Evolutionary conservation across 1,140 invertebrate species (phyloP), one percentile per base, ranked within the genome.

Genomic region (Brachionus rotundiformis): DNA sequence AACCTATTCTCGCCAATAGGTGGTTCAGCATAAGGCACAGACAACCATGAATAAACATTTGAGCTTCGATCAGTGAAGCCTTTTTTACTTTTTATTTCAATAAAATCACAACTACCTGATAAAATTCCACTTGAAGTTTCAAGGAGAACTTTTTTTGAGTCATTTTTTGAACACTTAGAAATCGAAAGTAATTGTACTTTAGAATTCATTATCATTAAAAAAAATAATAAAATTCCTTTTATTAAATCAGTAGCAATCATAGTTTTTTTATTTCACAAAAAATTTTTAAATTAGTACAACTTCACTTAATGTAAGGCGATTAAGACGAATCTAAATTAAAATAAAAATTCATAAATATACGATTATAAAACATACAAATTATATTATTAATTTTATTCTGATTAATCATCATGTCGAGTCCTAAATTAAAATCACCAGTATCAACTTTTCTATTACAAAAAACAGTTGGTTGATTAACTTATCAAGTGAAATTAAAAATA

Each of bases 1-100:
- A 85, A 84, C 54, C 84, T 29, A 36, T 83, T 59, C 10, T 83
- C 36, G 19, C 83, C 84, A 13, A 84, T 39, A 31, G 84, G 84
- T n/a, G 84, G 82, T 59, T 84, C 81, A 36, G 82, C 84, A 81
- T 82, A 85, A 6, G 84, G 84, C 6, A 85, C 84, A 19, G 63
- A 68, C 84, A 63, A 83, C 47, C 44, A 82, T 41, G 63, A 47
- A 61, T 73, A 71, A 47, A 82, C 81, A 77, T 54, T 73, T 44
- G 36, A 13, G n/a, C 68, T 73, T 39, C 23, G 2, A 23, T 54
- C 44, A 23, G 31, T 1, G 29, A 11, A 13, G 11, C 10, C 8
- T 19, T 59, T 25, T 8, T 27, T 1, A 31, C 29, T 13, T 36
- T 79, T 31, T 16, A 79, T 25, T 39, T 79, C 47, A 11, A 79